Conservation (phyloP, 2,888 invertebrate species). For the Oligia fasciuncula region DNA sequence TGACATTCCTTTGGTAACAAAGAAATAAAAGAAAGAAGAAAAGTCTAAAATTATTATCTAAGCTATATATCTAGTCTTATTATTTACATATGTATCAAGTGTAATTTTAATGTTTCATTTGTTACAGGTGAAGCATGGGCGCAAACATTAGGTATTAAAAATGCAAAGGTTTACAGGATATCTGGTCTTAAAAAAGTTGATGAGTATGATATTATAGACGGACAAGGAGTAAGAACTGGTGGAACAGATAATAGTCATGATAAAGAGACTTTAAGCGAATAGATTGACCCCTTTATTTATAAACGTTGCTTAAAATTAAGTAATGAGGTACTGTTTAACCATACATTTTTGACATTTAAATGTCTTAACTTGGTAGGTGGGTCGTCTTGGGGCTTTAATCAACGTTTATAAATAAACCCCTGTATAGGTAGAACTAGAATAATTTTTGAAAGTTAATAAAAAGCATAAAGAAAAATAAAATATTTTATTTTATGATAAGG, state of each 20-base stretch:
- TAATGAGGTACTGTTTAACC: neutral
- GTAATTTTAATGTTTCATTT: neutral
- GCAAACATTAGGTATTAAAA: constrained; percentile 88
- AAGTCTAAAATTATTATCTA: neutral
- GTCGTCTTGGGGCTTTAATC: neutral
- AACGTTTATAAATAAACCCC: constrained; percentile 1
- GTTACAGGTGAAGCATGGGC: constrained; percentile 90
- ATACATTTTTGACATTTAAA: neutral
- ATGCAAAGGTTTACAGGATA: constrained; percentile 90
- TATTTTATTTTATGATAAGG: constrained; percentile 60
- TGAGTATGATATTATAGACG: constrained; percentile 87
- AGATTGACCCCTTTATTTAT: neutral
- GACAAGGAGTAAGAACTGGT: constrained; percentile 70
- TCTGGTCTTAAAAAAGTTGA: constrained; percentile 87
- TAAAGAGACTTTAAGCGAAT: constrained; percentile 35
- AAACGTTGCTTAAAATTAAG: neutral
- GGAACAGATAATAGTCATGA: constrained; percentile 16
- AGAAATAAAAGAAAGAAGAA: too few species aligned
- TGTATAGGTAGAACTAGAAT: constrained; percentile 5
- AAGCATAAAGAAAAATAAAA: constrained; percentile 51
- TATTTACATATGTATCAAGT: neutral
- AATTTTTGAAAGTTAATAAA: constrained; percentile 47
- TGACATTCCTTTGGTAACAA: too few species aligned
- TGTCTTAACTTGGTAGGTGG: neutral
- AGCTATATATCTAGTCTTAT: neutral